phyloP scores from a whole-genome alignment of 2,113 vertebrate species.

The Brachyhypopomus occidentalis region DNA sequence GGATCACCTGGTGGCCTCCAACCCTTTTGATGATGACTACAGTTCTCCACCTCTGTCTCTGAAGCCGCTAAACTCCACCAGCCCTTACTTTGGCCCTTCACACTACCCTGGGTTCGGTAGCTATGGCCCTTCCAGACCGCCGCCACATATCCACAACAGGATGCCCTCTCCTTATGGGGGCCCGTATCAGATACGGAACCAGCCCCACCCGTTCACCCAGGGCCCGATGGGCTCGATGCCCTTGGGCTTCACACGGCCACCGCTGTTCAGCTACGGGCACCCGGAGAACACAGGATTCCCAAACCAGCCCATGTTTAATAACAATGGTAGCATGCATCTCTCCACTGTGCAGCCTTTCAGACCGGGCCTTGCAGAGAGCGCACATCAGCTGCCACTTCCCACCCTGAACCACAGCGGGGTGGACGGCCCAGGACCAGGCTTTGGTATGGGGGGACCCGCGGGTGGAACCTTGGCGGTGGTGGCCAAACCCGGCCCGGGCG shows the following conservation, averaged over 20 bases:
- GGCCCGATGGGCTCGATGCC: conserved; percentile 73
- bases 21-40: conserved; percentile 87
- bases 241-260: conserved; percentile 76
- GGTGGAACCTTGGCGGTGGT: conserved; percentile 63
- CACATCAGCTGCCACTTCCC: conserved; percentile 67
- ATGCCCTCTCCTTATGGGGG: conserved; percentile 73
- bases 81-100: conserved; percentile 71
- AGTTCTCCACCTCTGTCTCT: conserved; percentile 75
- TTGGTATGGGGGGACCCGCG: conserved; percentile 69
- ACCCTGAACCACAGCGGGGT: conserved; percentile 63
- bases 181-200: conserved; percentile 77
- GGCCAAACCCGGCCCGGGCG: conserved; percentile 56
- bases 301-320: conserved; percentile 68
- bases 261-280: conserved; percentile 74
- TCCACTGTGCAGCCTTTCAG: conserved; percentile 78
- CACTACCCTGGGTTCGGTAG: conserved; percentile 75
- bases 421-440: conserved; percentile 68
- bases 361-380: conserved; percentile 73
- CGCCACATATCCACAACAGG: conserved; percentile 75
- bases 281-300: conserved; percentile 72
- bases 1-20: conserved; percentile 84
- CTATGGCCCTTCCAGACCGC: conserved; percentile 79
- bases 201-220: conserved; percentile 78
- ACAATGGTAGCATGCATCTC: conserved; percentile 70
- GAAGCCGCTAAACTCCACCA: conserved; percentile 74